These are phyloP conservation scores for Ditula angustiorana DNA, from an alignment of 2,888 invertebrate genomes.

Conservation along the genomic window DNA sequence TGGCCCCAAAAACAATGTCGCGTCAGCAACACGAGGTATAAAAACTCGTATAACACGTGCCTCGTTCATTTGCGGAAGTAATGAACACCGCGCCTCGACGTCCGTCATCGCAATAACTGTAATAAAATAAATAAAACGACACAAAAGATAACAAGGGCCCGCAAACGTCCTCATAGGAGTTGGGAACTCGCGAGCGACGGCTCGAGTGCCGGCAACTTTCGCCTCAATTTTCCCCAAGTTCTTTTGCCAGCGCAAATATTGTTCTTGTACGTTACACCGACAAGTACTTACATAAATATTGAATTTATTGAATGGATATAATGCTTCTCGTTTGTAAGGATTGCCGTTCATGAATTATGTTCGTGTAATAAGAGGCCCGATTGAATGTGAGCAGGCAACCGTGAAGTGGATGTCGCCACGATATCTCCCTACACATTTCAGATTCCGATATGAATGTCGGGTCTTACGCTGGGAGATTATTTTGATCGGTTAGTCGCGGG, in stretches of 20 bases:
- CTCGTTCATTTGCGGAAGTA: neutral
- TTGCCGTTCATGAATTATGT: constrained; percentile 13
- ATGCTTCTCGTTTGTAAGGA: constrained; percentile 13
- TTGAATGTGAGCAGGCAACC: constrained; percentile 4
- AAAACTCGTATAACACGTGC: no score
- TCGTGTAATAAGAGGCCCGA: neutral
- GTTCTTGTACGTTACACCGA: constrained; percentile 14
- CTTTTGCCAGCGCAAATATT: constrained; percentile 15
- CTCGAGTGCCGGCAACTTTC: constrained; percentile 10
- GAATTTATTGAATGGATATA: constrained; percentile 15
- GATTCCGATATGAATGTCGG: constrained; percentile 15
- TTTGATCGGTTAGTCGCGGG: constrained; percentile 6
- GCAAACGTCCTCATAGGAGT: constrained; percentile 8
- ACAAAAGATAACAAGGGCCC: constrained; percentile 20
- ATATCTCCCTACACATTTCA: neutral
- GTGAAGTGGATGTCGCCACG: neutral
- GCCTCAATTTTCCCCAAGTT: constrained; percentile 8
- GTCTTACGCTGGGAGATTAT: constrained; percentile 4
- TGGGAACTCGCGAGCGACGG: neutral
- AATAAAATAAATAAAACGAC: constrained; percentile 16
- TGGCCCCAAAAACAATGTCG: no score
- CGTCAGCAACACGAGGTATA: neutral
- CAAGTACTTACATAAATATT: constrained; percentile 20
- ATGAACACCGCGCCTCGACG: neutral
- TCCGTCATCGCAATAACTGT: constrained; percentile 1